phyloP scores from a whole-genome alignment of 2,888 invertebrate genomes.

The Drosophila colorata region DNA sequence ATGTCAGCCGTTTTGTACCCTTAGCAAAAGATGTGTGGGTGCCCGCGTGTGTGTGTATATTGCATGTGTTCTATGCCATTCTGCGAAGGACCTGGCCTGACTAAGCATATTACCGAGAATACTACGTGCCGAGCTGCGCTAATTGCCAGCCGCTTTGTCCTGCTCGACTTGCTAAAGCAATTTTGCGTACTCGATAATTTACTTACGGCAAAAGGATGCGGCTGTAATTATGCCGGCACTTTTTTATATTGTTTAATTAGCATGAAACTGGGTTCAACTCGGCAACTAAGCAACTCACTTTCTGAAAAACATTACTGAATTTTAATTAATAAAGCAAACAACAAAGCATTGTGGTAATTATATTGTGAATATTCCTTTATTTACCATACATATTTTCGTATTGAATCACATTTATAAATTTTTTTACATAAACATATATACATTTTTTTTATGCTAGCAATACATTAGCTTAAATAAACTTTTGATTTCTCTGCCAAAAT shows the following conservation, averaged over 20 bases:
- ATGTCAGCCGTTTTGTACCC: slow-evolving; percentile 53
- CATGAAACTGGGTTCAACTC: slow-evolving; percentile 5
- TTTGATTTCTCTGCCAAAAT: too few relatives aligned
- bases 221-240: slow-evolving; percentile 43
- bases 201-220: slow-evolving; percentile 62
- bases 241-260: slow-evolving; percentile 49
- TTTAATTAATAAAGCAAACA: background rate
- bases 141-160: slow-evolving; percentile 75
- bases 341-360: too few relatives aligned
- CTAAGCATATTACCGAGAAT: slow-evolving; percentile 70
- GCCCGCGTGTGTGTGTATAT: slow-evolving; percentile 13
- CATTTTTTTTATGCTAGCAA: too few relatives aligned
- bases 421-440: too few relatives aligned
- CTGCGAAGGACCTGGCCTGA: slow-evolving; percentile 63
- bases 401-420: too few relatives aligned
- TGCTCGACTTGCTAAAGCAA: slow-evolving; percentile 61
- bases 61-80: slow-evolving; percentile 66
- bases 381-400: too few relatives aligned
- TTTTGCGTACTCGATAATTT: slow-evolving; percentile 73
- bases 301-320: background rate
- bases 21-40: slow-evolving; percentile 25
- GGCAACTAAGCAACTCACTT: background rate
- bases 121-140: slow-evolving; percentile 56
- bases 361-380: too few relatives aligned
- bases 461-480: too few relatives aligned